Conservation (phyloP, 1,140 invertebrate species). For the Eueides isabella region DNA sequence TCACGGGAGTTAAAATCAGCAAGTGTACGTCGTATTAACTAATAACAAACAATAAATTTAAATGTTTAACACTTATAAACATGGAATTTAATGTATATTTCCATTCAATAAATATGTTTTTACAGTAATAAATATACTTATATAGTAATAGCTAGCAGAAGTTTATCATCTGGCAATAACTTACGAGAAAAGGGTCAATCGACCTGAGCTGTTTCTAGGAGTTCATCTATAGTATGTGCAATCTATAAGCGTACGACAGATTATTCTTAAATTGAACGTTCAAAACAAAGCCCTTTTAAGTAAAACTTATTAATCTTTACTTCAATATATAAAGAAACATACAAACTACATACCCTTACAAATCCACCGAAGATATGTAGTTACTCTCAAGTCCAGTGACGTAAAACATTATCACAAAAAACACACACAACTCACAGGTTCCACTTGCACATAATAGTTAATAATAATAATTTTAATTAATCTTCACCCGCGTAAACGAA, state of each 20-base stretch:
- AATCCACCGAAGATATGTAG: slow-evolving; percentile 66
- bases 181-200: slow-evolving; percentile 47
- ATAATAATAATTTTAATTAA: slow-evolving; percentile 66
- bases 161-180: slow-evolving; percentile 71
- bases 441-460: slow-evolving; percentile 71
- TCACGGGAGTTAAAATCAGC: slow-evolving; percentile 2
- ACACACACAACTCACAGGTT: slow-evolving; percentile 71
- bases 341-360: slow-evolving; percentile 76
- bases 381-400: slow-evolving; percentile 65
- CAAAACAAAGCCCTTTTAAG: slow-evolving; percentile 2
- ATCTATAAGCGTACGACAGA: neutral
- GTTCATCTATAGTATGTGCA: neutral
- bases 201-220: slow-evolving; percentile 4
- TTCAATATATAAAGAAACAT: slow-evolving; percentile 64
- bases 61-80: neutral
- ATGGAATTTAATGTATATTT: neutral
- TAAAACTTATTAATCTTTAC: slow-evolving; percentile 46
- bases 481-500: slow-evolving; percentile 80
- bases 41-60: neutral
- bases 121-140: neutral
- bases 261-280: neutral
- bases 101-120: neutral
- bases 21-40: slow-evolving; percentile 1
- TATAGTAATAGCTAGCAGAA: slow-evolving; percentile 46
- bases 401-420: slow-evolving; percentile 77